Evolutionary conservation across 2,888 invertebrate genomes (phyloP).

Genomic region (Xestia rhomboidea): DNA sequence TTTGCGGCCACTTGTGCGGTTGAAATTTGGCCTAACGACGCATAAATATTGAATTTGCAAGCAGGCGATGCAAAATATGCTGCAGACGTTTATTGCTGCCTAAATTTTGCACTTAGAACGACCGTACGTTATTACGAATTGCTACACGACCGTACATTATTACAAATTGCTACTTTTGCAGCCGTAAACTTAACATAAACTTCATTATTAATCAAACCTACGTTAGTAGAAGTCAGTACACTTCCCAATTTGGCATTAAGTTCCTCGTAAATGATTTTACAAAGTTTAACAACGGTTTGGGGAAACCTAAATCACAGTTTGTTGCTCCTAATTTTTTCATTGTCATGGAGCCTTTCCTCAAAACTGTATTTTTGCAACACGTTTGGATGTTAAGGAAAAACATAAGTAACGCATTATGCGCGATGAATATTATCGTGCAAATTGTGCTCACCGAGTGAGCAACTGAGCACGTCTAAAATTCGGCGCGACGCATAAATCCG

Average conservation of each 20-base stretch:
- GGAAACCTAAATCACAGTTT: background rate
- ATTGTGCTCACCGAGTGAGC: slow-evolving; percentile 57
- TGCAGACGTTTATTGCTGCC: slow-evolving; percentile 37
- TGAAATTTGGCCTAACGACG: slow-evolving; percentile 51
- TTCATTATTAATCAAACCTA: slow-evolving; percentile 14
- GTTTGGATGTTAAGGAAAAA: slow-evolving; percentile 44
- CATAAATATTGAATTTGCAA: slow-evolving; percentile 58
- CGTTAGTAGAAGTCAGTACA: no score
- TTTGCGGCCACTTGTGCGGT: slow-evolving; percentile 63
- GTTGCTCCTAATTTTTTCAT: slow-evolving; percentile 28
- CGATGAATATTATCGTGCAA: slow-evolving; percentile 59
- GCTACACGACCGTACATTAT: slow-evolving; percentile 4
- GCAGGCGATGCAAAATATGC: slow-evolving; percentile 52
- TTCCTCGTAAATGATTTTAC: background rate
- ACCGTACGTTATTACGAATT: slow-evolving; percentile 29
- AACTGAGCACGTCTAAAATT: slow-evolving; percentile 69
- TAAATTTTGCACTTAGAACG: slow-evolving; percentile 31
- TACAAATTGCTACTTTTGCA: slow-evolving; percentile 32
- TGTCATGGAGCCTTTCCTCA: slow-evolving; percentile 40
- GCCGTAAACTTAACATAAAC: slow-evolving; percentile 2
- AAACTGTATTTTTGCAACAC: slow-evolving; percentile 34
- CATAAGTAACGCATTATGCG: slow-evolving; percentile 57
- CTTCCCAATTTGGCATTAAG: slow-evolving; percentile 6
- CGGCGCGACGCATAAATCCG: slow-evolving; percentile 73
- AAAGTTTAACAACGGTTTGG: background rate